These are phyloP conservation scores for Platynereis dumerilii DNA, from an alignment of 2,888 invertebrate species.

Conservation along the genomic window DNA sequence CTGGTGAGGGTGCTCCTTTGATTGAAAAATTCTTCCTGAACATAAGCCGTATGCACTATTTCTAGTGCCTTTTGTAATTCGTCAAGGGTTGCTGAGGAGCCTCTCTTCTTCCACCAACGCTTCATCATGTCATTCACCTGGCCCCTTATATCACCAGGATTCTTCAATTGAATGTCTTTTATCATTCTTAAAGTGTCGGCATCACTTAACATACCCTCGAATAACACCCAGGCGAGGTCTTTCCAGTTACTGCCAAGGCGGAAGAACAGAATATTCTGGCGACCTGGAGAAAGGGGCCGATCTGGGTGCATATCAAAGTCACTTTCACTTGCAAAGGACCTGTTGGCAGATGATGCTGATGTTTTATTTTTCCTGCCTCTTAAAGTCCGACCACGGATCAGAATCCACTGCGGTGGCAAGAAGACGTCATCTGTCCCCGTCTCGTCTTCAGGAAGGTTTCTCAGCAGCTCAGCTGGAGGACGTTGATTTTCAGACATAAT, in stretches of 20 bases:
- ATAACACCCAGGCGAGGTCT: constrained; percentile 40
- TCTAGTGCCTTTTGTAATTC: constrained; percentile 40
- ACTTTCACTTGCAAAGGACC: constrained; percentile 13
- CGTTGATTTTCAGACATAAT: constrained; percentile 33
- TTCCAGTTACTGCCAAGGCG: constrained; percentile 40
- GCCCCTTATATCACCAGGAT: constrained; percentile 33
- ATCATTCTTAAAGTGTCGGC: constrained; percentile 37
- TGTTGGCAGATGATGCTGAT: constrained; percentile 4
- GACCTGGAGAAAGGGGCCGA: constrained; percentile 28
- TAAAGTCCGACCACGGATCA: constrained; percentile 34
- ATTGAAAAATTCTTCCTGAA: constrained; percentile 34
- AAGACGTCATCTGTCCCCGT: constrained; percentile 16
- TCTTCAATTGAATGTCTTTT: constrained; percentile 39
- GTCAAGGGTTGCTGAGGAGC: constrained; percentile 38
- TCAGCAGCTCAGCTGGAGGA: constrained; percentile 24
- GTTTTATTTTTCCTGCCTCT: constrained; percentile 19
- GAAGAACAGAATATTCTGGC: constrained; percentile 39
- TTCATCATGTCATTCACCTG: constrained; percentile 41
- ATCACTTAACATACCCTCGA: constrained; percentile 36
- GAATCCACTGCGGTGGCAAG: constrained; percentile 40
- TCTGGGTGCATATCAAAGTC: constrained; percentile 16
- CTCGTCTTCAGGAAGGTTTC: constrained; percentile 10
- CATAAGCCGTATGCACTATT: constrained; percentile 36
- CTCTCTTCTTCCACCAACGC: constrained; percentile 42
- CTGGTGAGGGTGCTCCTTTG: constrained; percentile 15